Percentiles rank a stretch among this genome's conserved stretches.
phyloP scores from a whole-genome alignment of 1,140 invertebrate species.

The Pentalonia nigronervosa region DNA sequence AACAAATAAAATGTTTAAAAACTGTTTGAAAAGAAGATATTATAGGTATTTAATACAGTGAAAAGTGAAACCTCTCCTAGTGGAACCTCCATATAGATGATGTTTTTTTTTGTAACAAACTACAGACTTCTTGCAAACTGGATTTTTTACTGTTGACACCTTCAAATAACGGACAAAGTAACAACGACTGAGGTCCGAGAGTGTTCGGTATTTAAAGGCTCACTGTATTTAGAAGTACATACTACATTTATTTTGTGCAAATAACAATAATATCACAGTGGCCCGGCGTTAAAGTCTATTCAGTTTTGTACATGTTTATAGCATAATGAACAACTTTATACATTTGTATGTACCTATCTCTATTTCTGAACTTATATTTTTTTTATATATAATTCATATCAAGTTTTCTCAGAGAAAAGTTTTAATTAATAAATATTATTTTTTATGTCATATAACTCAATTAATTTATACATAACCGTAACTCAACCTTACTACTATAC shows the following conservation, averaged over 20 bases:
- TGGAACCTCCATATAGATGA: too few relatives aligned
- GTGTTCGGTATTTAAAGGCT: too few relatives aligned
- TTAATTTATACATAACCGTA: not conserved
- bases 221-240: too few relatives aligned
- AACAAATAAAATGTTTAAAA: too few relatives aligned
- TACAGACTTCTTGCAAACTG: too few relatives aligned
- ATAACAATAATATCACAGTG: not conserved
- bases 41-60: not conserved
- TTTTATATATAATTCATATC: not conserved
- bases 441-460: not conserved
- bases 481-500: not conserved
- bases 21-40: too few relatives aligned
- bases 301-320: not conserved
- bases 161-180: too few relatives aligned
- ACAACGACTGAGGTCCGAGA: too few relatives aligned
- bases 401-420: not conserved
- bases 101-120: too few relatives aligned
- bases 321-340: not conserved
- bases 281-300: constrained; percentile 34
- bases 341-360: too few relatives aligned
- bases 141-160: too few relatives aligned
- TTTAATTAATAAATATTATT: not conserved
- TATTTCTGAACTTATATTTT: not conserved
- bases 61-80: too few relatives aligned
- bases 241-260: not conserved